Evolutionary conservation across 2,797 vertebrate genomes (phyloP).

Genomic region (Platyrinchus mystaceus): DNA sequence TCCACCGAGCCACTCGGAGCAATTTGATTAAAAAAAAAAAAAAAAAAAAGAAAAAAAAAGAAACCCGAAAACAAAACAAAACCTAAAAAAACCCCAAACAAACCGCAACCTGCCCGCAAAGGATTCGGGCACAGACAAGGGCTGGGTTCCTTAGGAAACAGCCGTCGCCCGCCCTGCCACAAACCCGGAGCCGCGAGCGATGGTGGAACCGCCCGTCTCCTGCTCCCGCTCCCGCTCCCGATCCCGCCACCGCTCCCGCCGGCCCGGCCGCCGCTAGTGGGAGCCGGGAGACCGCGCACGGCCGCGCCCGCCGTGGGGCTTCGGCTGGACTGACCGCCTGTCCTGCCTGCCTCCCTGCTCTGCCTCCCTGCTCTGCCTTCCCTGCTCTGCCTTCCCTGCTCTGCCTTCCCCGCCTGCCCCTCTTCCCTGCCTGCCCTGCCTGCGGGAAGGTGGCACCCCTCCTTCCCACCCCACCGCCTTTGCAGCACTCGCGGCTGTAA

Average conservation of each 20-base stretch:
- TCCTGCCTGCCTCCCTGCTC: neutral
- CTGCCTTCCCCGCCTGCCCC: neutral
- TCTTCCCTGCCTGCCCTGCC: too few species aligned
- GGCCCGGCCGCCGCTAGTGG: neutral
- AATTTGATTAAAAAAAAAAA: fast-evolving
- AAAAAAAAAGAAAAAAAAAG: too few species aligned
- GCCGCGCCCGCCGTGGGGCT: neutral
- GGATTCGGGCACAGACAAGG: neutral
- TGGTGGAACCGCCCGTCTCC: neutral
- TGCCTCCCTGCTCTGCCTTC: neutral
- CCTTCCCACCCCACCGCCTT: fast-evolving
- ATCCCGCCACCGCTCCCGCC: neutral
- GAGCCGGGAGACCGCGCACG: neutral
- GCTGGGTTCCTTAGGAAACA: neutral
- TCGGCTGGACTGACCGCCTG: neutral
- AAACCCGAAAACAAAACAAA: too few species aligned
- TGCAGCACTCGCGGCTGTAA: neutral
- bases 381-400: neutral
- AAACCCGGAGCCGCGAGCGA: neutral
- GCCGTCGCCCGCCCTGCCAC: neutral
- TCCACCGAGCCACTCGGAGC: fast-evolving
- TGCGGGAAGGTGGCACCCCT: neutral
- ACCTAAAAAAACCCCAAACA: too few species aligned
- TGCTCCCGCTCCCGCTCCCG: too few species aligned
- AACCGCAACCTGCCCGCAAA: too few species aligned